Conservation (phyloP, 2,797 vertebrate genomes). For the Neomorphus geoffroyi region DNA sequence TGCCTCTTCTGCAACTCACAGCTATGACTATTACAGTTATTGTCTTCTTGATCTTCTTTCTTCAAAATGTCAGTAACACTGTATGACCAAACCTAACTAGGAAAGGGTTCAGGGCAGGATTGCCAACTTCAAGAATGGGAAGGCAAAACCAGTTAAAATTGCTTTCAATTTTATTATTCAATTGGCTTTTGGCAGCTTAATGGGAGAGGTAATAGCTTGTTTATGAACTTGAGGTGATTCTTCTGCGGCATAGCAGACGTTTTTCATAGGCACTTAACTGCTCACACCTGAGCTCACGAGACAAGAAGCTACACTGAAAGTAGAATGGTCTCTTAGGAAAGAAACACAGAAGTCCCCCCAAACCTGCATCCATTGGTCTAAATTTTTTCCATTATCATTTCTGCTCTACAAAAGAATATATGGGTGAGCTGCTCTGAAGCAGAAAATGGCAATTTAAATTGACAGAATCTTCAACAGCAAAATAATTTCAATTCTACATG, state of each 20-base stretch:
- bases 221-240: background rate
- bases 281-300: rapidly evolving
- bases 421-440: background rate
- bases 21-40: background rate
- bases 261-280: background rate
- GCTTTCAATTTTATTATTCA: background rate
- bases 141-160: background rate
- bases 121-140: background rate
- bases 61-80: background rate
- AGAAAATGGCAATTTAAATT: background rate
- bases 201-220: background rate
- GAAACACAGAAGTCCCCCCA: background rate
- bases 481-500: background rate
- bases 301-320: background rate
- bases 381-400: background rate
- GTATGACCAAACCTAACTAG: background rate
- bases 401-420: background rate
- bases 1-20: background rate
- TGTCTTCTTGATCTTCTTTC: background rate
- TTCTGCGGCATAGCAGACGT: background rate
- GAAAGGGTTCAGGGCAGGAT: background rate
- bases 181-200: background rate
- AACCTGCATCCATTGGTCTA: background rate
- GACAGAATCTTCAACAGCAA: background rate
- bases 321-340: background rate